These are phyloP conservation scores for Drosophila teissieri DNA, from an alignment of 1,140 invertebrate species.

Conservation along the genomic window DNA sequence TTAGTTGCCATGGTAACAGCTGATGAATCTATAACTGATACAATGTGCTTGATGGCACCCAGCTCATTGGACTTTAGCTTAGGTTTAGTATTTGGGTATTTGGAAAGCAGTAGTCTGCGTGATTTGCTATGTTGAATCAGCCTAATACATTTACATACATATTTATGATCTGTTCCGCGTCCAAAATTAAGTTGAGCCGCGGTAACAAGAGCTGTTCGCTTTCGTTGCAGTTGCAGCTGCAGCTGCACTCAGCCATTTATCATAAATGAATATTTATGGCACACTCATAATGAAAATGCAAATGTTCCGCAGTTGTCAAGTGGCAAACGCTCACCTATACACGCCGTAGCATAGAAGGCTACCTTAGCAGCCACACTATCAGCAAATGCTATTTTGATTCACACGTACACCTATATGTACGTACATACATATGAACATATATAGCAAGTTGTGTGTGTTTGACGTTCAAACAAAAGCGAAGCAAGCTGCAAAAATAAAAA, in stretches of 20 bases:
- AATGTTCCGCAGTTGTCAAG: slow-evolving; percentile 61
- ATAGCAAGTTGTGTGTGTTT: slow-evolving; percentile 5
- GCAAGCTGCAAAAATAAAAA: slow-evolving; percentile 32
- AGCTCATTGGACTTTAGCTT: no score
- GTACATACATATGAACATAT: background rate
- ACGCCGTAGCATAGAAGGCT: slow-evolving; percentile 8
- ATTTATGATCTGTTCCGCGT: background rate
- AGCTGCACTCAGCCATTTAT: slow-evolving; percentile 36
- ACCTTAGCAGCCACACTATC: slow-evolving; percentile 38
- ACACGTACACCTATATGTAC: background rate
- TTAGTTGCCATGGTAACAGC: slow-evolving; percentile 20
- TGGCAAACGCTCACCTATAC: slow-evolving; percentile 22
- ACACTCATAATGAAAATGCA: slow-evolving; percentile 62
- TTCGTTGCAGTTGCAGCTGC: slow-evolving; percentile 12
- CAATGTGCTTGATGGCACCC: no score
- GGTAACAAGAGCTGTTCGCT: slow-evolving; percentile 5
- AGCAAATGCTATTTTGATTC: slow-evolving; percentile 28
- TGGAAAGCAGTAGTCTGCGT: no score
- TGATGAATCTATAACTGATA: background rate
- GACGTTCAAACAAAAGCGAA: slow-evolving; percentile 46
- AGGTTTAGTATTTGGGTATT: no score
- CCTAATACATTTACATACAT: background rate
- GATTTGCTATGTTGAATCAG: background rate
- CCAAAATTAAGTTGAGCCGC: background rate
- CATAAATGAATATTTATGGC: slow-evolving; percentile 41